Evolutionary conservation across 2,888 invertebrate species (phyloP), one percentile per base, ranked within the genome.

Genomic region (Habroteleia sp.): DNA sequence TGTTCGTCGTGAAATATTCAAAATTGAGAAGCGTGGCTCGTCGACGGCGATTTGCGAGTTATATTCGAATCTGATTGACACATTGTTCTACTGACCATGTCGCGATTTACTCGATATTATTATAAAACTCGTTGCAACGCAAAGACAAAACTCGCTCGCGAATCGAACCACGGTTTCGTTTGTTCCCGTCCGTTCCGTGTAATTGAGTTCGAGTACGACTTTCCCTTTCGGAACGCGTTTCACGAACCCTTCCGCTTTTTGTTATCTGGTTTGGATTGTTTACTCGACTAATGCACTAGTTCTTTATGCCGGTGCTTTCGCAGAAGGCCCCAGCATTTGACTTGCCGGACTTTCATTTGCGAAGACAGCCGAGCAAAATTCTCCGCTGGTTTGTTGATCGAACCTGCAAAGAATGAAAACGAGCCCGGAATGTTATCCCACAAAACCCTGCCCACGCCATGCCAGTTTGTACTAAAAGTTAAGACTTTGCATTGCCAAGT

Each of bases 1-100:
- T 85, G 85, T 85, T 83, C 83, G 82, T 85, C 82, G 81, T 74
- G 81, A 85, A 87, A 85, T 85, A 84, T 84, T 83, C 81, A 50
- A 68, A 71, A 74, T 73, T 56, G 74, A 46, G 39, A 71, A 66
- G 52, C 54, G 46, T 50, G 17, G 56, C 29, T 65, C 35, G 35
- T 37, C 33, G 56, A 13, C n/a, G 33, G 42, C 27, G 52, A 60
- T 52, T 69, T 42, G 41, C 50, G 11, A 39, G 46, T 63, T 42
- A 58, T 71, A 54, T 65, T 69, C 16, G 44, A 54, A 65, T 60
- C 33, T 58, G 65, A 75, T 65, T 65, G 63, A 63, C 74, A 48
- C 65, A 65, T 75, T 65, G 74, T 69, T 66, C 50, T 31, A 62
- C 41, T 42, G 60, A 62, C 54, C 58, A 42, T 58, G 52, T 60